phyloP scores from a whole-genome alignment of 2,113 vertebrate genomes.

The Sylvicapra grimmia region DNA sequence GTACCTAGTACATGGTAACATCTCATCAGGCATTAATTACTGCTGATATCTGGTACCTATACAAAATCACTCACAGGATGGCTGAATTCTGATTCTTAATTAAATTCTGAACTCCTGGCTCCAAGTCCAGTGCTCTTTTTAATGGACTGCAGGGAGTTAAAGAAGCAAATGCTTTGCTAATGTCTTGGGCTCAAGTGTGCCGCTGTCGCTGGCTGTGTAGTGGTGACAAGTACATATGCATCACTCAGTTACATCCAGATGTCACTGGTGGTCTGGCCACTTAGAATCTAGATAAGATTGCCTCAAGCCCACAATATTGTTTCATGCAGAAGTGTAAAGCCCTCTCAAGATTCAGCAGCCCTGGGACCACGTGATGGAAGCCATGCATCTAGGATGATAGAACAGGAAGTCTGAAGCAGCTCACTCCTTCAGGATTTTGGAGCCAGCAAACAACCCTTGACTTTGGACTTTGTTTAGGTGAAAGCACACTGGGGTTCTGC shows the following conservation, averaged over 20 bases:
- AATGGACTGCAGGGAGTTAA: neutral
- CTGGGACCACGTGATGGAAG: neutral
- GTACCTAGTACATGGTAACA: neutral
- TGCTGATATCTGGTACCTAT: neutral
- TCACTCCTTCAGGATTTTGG: neutral
- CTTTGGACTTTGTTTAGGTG: neutral
- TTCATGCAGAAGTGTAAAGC: neutral
- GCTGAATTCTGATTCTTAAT: neutral
- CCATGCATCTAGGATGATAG: accelerated
- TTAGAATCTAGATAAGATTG: neutral
- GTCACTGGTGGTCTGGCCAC: neutral
- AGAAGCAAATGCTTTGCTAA: neutral
- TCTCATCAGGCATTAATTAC: neutral
- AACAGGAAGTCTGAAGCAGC: neutral
- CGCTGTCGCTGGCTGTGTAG: too few relatives aligned
- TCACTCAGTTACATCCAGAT: neutral
- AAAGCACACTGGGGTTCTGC: neutral
- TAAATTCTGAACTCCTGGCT: neutral
- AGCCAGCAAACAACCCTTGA: neutral
- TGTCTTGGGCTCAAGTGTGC: neutral
- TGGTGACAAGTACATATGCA: accelerated
- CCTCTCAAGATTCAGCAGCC: neutral
- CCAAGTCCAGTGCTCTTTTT: neutral
- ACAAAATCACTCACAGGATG: neutral
- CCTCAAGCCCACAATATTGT: neutral